Evolutionary conservation across 2,888 invertebrate species (phyloP).

Genomic region (Himalopsyche tibetana): DNA sequence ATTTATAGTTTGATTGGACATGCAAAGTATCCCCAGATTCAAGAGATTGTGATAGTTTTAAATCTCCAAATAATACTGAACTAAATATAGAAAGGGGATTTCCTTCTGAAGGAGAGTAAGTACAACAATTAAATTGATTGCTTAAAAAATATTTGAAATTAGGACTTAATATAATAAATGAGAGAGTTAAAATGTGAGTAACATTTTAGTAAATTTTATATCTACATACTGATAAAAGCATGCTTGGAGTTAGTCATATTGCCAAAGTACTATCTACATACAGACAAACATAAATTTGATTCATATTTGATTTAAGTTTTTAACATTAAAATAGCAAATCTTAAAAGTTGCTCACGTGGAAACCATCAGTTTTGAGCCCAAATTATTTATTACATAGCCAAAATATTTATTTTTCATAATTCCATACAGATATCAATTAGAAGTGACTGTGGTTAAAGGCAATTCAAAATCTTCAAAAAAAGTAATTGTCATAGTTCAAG

Average conservation of each 20-base stretch:
- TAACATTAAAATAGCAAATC: background rate
- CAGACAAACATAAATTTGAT: no score
- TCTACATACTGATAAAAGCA: no score
- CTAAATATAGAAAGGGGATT: slow-evolving; percentile 61
- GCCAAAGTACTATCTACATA: no score
- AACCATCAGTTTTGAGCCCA: no score
- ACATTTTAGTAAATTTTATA: no score
- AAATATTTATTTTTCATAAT: background rate
- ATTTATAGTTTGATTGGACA: slow-evolving; percentile 61
- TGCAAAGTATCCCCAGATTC: slow-evolving; percentile 56
- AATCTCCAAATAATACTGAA: slow-evolving; percentile 57
- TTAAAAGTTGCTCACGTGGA: no score
- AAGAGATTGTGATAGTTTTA: slow-evolving; percentile 60
- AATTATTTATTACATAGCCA: background rate
- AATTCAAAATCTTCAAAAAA: slow-evolving; percentile 51
- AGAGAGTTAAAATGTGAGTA: no score
- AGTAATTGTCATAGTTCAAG: slow-evolving; percentile 48
- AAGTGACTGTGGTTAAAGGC: slow-evolving; percentile 57
- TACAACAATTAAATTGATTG: background rate
- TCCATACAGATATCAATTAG: slow-evolving; percentile 59
- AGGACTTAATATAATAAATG: no score
- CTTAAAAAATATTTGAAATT: background rate
- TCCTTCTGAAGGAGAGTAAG: slow-evolving; percentile 62
- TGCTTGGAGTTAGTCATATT: no score
- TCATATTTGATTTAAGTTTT: slow-evolving; percentile 2